Percentiles rank a stretch among this genome's conserved stretches.
Conservation (phyloP, 2,888 invertebrate genomes). For the Callinectes sapidus region DNA sequence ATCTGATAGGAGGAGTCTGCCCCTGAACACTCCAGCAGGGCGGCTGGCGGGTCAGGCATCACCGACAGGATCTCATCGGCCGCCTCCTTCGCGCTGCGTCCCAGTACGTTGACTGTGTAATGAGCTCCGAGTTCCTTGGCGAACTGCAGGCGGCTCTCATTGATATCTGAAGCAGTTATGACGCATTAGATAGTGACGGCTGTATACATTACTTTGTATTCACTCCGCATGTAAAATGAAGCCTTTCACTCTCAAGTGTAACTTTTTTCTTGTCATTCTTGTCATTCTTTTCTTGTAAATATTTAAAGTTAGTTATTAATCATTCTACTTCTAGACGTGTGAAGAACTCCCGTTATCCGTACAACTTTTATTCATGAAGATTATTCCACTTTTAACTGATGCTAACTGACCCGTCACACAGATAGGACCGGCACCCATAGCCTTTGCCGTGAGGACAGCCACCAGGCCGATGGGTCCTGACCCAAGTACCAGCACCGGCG, state of each 20-base stretch:
- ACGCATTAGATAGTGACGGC: background rate
- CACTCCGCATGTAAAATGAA: background rate
- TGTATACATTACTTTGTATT: background rate
- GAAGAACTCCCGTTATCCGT: background rate
- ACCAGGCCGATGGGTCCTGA: conserved; percentile 94
- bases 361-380: background rate
- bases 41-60: conserved; percentile 29
- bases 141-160: conserved; percentile 48
- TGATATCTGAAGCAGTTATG: conserved; percentile 40
- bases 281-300: background rate
- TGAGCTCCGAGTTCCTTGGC: conserved; percentile 46
- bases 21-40: conserved; percentile 53
- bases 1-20: conserved; percentile 42
- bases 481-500: conserved; percentile 86
- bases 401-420: conserved; percentile 80
- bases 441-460: conserved; percentile 86
- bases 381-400: background rate
- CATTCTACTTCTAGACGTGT: background rate
- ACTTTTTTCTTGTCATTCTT: background rate
- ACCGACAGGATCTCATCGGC: background rate
- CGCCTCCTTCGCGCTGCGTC: background rate
- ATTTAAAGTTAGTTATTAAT: background rate
- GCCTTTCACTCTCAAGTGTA: background rate
- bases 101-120: conserved; percentile 41
- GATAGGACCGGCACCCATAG: conserved; percentile 88